Evolutionary conservation across 2,113 vertebrate genomes (phyloP).

Genomic region (Rhynchomys soricoides): DNA sequence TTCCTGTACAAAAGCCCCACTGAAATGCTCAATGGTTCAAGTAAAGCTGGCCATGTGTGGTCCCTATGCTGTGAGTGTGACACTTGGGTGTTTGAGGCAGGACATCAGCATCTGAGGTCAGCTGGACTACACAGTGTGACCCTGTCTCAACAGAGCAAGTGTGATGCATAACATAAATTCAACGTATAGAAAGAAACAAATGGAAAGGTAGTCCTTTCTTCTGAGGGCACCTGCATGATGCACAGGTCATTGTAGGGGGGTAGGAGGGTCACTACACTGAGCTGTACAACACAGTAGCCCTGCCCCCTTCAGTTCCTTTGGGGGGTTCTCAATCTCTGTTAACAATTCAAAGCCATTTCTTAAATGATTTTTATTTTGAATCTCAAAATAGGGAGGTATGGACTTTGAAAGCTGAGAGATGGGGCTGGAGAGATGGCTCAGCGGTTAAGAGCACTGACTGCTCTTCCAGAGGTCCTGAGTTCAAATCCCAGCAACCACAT

Average conservation of each 20-base stretch:
- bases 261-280: accelerated
- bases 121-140: neutral
- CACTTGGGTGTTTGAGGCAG: neutral
- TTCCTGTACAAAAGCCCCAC: neutral
- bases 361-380: neutral
- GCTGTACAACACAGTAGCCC: neutral
- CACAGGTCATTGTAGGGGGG: neutral
- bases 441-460: too few relatives aligned
- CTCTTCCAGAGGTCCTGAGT: too few relatives aligned
- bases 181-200: neutral
- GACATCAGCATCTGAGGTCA: neutral
- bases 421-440: too few relatives aligned
- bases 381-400: neutral
- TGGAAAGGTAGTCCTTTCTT: neutral
- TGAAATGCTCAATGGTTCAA: neutral
- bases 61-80: neutral
- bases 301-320: neutral
- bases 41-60: neutral
- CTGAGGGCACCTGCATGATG: accelerated
- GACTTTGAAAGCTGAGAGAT: constrained; percentile 1
- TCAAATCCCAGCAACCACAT: too few relatives aligned
- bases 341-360: neutral
- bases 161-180: neutral
- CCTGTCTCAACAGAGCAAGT: neutral
- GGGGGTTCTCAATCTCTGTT: neutral